Evolutionary conservation across 2,797 vertebrate species (phyloP), one percentile per base, ranked within the genome.

Genomic region (Tauraco hartlaubi): DNA sequence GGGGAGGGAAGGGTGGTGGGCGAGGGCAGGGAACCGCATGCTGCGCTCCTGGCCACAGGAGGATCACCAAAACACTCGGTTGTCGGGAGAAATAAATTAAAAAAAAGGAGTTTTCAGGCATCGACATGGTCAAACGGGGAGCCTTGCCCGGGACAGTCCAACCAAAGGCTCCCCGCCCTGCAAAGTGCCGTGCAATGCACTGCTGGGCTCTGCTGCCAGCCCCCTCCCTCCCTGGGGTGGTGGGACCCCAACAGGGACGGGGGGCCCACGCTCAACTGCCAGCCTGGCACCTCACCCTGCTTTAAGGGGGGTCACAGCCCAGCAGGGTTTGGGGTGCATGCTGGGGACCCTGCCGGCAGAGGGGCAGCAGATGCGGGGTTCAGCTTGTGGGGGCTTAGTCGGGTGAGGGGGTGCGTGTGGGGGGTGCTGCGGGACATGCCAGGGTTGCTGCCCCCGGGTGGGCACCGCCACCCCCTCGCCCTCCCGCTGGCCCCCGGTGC

Each of bases 111-210:
- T 98, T 96, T 97, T 98, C 98, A 99, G 99, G 99, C 99, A 99
- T 99, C 99, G 97, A 99, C 98, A 99, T 99, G 99, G 99, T 99
- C 99, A 99, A 97, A 99, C 98, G 97, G 96, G 97, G 97, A 98
- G 98, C 99, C 99, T 98, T 98, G 98, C 99, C 86, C 99, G 98
- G 99, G 98, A 98, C 98, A 98, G 99, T 99, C 99, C 98, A 99
- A 99, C 99, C 99, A 99, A 99, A 99, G 99, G 99, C 98, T 94
- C 97, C 98, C 97, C 25, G 73, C 89, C 69, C 77, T 84, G 85
- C 85, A 88, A 85, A 75, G 94, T 71, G 90, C 92, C 69, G 62
- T 83, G 96, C 97, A 98, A 98, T 91, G 97, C 94, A 93, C 97
- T 96, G 93, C 85, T 37, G 77, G 95, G 72, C 85, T 78, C 86